Evolutionary conservation across 2,113 vertebrate genomes (phyloP), one percentile per base, ranked within the genome.

Genomic region (Lagopus muta): DNA sequence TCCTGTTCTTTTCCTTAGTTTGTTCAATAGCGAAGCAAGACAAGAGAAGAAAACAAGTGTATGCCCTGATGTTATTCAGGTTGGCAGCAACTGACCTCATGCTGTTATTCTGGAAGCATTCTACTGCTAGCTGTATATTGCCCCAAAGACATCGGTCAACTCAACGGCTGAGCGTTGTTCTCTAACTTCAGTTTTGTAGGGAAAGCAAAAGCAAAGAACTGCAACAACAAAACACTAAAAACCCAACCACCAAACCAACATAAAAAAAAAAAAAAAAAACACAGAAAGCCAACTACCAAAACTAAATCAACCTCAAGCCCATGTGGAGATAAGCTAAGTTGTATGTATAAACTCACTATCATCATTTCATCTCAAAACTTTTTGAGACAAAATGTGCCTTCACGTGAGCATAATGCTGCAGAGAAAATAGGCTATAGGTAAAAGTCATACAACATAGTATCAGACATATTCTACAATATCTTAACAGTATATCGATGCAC

Each of bases 11-110:
- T 30, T 28, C 42, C 28, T 61, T 50, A 17, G 15, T 81, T 80
- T 74, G 14, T 67, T 83, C 69, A 89, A 13, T 12, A 91, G 60
- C 38, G 60, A 81, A 88, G 42, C 21, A 88, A 87, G 55, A 64
- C 36, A 82, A 66, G 64, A 54, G 71, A 86, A 55, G 45, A 89
- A 94, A 86, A 66, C 72, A 91, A 95, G 62, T 34, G 36, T 28
- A 4, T 47, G 76, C 47, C 72, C 91, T 97, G 94, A 94, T 72
- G 70, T 95, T 94, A 94, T 94, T 94, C 79, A 91, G 52, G 72
- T 88, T 95, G 94, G 85, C 91, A 96, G 94, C 61, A 72, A 72
- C 38, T 88, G 91, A 94, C 52, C 82, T 77, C 36, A 64, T 65
- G 52, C 12, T 67, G 48, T 86, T 88, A 76, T 73, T 92, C 85